phyloP scores from a whole-genome alignment of 2,797 vertebrate species.

The Sebastes reedi region DNA sequence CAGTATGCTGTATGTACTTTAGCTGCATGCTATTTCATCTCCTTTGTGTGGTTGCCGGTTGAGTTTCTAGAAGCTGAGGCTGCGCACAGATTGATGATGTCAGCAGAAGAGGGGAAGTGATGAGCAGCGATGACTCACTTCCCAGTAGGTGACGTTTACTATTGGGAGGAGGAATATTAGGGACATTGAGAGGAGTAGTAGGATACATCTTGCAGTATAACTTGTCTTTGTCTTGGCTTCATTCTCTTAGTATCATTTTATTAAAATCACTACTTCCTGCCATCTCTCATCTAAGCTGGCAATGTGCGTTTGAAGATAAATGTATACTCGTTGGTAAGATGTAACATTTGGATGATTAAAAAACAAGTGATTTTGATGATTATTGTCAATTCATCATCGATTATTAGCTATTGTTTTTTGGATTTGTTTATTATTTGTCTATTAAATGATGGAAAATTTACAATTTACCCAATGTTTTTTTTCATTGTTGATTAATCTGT shows the following conservation, averaged over 20 bases:
- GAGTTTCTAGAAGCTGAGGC: neutral
- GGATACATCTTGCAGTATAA: neutral
- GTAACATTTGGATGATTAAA: neutral
- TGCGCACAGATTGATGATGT: constrained; percentile 45
- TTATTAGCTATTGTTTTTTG: neutral
- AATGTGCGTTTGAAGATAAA: neutral
- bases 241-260: neutral
- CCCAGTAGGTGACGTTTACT: constrained; percentile 18
- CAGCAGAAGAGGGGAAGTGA: constrained; percentile 50
- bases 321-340: neutral
- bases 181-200: neutral
- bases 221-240: neutral
- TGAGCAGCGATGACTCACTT: constrained; percentile 59
- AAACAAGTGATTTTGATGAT: neutral
- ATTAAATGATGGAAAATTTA: neutral
- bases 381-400: neutral
- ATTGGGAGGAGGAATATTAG: neutral
- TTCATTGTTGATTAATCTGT: neutral
- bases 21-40: neutral
- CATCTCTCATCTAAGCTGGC: neutral
- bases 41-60: neutral
- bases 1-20: neutral
- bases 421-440: neutral
- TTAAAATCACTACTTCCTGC: neutral
- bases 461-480: neutral